Base-by-base conservation (phyloP, 2,888 invertebrate genomes). In the Ophion obscuratus region DNA sequence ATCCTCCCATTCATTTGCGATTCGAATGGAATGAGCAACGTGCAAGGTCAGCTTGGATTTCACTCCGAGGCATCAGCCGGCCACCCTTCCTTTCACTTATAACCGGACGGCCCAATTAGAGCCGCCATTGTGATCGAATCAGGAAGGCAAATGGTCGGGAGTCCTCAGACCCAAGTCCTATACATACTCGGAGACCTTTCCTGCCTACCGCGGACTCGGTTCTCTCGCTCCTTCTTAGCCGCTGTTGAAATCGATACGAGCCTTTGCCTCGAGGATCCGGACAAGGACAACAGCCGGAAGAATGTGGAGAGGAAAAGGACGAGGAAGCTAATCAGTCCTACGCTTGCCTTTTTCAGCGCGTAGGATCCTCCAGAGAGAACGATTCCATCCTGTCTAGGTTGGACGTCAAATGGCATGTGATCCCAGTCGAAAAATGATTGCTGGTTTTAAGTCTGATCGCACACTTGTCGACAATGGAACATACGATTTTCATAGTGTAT, bases 61-160 rank as follows among this genome's bases (percentile, higher is more conserved):
- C 80, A 83, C 76, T 61, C 67, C 71, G n/a, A 6, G 64, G 57
- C 70, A 76, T 64, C 74, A 47, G 59, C 77, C 71, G 66, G 80
- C 80, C 73, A 83, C 85, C 85, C 85, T 77, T 83, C 80, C 80
- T 85, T 85, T 79, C 59, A 83, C 85, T 79, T 82, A 80, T 57
- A 77, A 86, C 86, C 86, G 86, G 83, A 86, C 86, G 86, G 73
- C 74, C 86, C 86, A 86, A 86, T 86, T 86, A 86, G 80, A 53
- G 31, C 76, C 73, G 83, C 83, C 86, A 86, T 86, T 86, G 86
- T 86, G 86, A 86, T 86, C 86, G 80, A 83, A 86, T 86, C 86
- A 86, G 86, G 83, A 83, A 86, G 86, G 86, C 83, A 86, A 83
- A 83, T 59, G 59, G 80, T 68, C 67, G 68, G 74, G 24, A 76